These are phyloP conservation scores for Liasis olivaceus DNA, from an alignment of 2,797 vertebrate genomes.

Conservation along the genomic window DNA sequence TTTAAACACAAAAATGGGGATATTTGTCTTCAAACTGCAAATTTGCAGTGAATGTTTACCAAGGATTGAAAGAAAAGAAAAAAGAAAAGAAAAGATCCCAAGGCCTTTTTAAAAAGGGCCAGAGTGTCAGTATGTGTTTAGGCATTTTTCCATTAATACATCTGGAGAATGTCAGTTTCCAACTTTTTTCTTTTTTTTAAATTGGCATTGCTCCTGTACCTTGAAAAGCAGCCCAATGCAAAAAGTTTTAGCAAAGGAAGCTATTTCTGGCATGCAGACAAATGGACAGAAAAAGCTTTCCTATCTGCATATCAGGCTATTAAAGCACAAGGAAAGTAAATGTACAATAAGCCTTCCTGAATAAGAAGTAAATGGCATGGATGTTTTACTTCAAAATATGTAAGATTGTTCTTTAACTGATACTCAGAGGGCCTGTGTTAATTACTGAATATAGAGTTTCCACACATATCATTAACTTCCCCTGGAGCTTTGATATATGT, in stretches of 20 bases:
- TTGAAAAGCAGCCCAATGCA: background rate
- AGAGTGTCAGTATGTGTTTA: background rate
- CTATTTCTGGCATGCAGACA: background rate
- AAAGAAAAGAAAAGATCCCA: background rate
- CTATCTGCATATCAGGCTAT: background rate
- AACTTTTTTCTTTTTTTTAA: background rate
- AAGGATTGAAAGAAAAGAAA: background rate
- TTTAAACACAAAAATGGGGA: constrained; percentile 9
- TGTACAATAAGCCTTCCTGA: background rate
- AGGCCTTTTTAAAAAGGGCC: background rate
- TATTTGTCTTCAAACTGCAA: background rate
- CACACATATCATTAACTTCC: background rate
- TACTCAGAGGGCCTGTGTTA: background rate
- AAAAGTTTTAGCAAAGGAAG: background rate
- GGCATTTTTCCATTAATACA: background rate
- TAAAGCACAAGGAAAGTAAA: background rate
- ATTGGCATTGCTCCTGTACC: background rate
- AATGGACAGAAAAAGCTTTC: background rate
- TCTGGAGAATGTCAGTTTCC: background rate
- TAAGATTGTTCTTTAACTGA: background rate
- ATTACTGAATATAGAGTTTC: background rate
- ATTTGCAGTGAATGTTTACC: background rate
- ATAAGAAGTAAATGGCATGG: background rate
- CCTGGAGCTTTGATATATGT: background rate
- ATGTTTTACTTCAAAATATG: background rate